Conservation (phyloP, 2,113 vertebrate genomes). For the Tragelaphus imberbis region DNA sequence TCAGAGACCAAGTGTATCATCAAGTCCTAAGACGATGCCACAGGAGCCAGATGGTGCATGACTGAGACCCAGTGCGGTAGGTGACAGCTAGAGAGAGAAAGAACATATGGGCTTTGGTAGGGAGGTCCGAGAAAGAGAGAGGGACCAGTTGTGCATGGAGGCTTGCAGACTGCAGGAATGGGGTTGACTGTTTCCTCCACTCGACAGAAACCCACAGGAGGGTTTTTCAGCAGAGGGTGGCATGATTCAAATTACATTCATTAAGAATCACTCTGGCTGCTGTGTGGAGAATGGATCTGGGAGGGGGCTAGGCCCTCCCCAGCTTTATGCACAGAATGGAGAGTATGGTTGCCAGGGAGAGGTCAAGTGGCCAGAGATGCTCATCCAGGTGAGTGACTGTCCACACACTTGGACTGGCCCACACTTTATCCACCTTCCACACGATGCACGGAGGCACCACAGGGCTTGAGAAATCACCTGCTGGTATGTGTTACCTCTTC, state of each 20-base stretch:
- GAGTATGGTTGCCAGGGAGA: background rate
- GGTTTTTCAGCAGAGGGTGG: background rate
- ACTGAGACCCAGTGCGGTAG: background rate
- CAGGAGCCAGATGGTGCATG: background rate
- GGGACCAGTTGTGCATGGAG: background rate
- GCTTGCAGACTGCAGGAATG: background rate
- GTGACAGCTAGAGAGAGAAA: background rate
- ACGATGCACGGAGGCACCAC: fast-evolving
- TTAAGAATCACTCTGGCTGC: background rate
- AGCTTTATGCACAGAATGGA: background rate
- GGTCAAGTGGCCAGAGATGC: fast-evolving
- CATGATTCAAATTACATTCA: background rate
- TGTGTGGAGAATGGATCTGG: background rate
- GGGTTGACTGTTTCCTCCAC: background rate
- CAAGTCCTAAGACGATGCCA: background rate
- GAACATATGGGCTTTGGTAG: background rate
- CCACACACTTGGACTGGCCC: background rate
- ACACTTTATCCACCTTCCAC: background rate
- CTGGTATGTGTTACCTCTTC: background rate
- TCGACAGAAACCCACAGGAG: background rate
- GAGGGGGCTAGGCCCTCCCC: too few relatives aligned
- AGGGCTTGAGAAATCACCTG: background rate
- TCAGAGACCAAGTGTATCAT: background rate
- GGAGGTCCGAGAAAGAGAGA: background rate
- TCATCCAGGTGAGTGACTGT: background rate